phyloP scores from a whole-genome alignment of 2,113 vertebrate genomes.

The Apistogramma diplotaenia region DNA sequence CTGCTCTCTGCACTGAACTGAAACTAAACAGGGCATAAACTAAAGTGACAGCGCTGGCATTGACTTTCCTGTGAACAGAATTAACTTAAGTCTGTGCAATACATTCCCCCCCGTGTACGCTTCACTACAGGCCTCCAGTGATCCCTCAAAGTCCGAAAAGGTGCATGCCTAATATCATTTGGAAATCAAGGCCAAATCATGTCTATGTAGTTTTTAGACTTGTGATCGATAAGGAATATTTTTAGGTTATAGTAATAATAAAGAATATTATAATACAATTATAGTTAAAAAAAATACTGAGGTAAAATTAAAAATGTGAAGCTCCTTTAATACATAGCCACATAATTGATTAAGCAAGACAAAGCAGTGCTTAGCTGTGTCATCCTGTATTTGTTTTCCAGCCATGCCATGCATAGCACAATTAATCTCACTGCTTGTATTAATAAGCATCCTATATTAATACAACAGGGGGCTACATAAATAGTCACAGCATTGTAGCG shows the following conservation, averaged over 20 bases:
- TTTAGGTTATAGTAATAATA: not conserved
- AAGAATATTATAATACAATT: not conserved
- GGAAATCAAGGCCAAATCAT: not conserved
- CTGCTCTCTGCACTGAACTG: not conserved
- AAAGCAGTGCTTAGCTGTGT: not conserved
- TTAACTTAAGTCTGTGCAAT: not conserved
- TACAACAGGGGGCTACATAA: constrained; percentile 27
- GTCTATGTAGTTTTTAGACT: not conserved
- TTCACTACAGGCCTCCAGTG: not conserved
- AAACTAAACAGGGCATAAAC: not conserved
- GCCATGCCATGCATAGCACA: constrained; percentile 10
- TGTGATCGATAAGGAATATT: not conserved
- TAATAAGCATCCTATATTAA: constrained; percentile 46
- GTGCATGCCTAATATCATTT: not conserved
- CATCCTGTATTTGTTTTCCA: constrained; percentile 21
- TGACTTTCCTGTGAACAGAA: not conserved
- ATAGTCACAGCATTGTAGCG: constrained; percentile 32
- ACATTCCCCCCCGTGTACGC: not conserved
- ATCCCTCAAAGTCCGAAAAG: not conserved
- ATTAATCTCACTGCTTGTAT: constrained; percentile 40
- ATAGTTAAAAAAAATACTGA: not conserved
- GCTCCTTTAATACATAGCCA: not conserved
- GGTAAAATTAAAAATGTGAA: not conserved
- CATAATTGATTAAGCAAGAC: constrained; percentile 14
- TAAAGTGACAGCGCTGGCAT: not conserved